phyloP scores from a whole-genome alignment of 2,888 invertebrate species.

The Tetheella fluctuosa region DNA sequence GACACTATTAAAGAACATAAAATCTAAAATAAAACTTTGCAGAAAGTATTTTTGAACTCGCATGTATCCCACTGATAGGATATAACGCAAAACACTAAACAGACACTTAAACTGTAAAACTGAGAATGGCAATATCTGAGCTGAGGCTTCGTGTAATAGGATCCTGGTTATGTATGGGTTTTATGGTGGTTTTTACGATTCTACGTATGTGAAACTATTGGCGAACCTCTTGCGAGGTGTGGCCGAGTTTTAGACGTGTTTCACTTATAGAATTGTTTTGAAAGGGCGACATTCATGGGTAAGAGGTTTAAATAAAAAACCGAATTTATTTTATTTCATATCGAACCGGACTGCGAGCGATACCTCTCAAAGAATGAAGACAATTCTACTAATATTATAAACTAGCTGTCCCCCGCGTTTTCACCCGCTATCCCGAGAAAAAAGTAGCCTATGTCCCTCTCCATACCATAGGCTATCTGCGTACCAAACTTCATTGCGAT shows the following conservation, averaged over 20 bases:
- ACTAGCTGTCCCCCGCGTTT: too few relatives aligned
- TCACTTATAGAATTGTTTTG: conserved; percentile 5
- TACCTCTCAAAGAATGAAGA: too few relatives aligned
- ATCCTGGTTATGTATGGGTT: conserved; percentile 60
- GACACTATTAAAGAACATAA: conserved; percentile 1
- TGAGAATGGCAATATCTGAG: conserved; percentile 46
- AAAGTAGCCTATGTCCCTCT: too few relatives aligned
- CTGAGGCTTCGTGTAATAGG: conserved; percentile 49
- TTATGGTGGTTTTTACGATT: conserved; percentile 70
- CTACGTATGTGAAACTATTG: not conserved
- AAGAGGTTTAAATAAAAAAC: too few relatives aligned
- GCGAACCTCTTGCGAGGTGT: conserved; percentile 20
- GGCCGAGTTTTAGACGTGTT: conserved; percentile 26
- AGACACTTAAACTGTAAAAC: conserved; percentile 52
- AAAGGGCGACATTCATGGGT: not conserved
- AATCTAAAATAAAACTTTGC: not conserved
- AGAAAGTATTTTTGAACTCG: conserved; percentile 3
- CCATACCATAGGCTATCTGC: too few relatives aligned
- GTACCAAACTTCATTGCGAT: too few relatives aligned
- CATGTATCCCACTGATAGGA: conserved; percentile 38
- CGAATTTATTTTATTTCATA: too few relatives aligned
- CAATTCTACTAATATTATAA: too few relatives aligned
- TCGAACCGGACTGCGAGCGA: too few relatives aligned
- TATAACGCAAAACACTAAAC: conserved; percentile 53
- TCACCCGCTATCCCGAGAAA: too few relatives aligned